Percentiles rank a stretch among this genome's conserved stretches.
Conservation (phyloP, 2,888 invertebrate species). For the Xanthia togata region DNA sequence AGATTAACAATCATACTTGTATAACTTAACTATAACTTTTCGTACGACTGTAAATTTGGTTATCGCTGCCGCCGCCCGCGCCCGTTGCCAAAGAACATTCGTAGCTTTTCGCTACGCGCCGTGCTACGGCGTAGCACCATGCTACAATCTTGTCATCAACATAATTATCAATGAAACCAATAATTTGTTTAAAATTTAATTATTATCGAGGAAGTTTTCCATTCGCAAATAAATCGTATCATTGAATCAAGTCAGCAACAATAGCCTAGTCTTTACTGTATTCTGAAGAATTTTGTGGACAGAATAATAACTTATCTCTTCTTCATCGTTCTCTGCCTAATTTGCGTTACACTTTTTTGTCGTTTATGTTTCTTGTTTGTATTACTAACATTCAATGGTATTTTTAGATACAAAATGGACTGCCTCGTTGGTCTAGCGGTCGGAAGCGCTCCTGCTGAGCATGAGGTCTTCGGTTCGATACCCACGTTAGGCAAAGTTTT, state of each 20-base stretch:
- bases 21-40: too few species aligned
- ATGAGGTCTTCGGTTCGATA: too few species aligned
- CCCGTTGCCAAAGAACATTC: neutral
- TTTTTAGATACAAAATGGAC: neutral
- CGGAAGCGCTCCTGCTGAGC: too few species aligned
- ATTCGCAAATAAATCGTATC: too few species aligned
- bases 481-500: too few species aligned
- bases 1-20: neutral
- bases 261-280: neutral
- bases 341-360: neutral
- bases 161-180: too few species aligned
- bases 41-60: neutral
- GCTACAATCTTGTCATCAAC: neutral
- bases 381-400: too few species aligned
- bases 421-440: too few species aligned
- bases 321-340: neutral
- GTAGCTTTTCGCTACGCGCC: neutral
- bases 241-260: neutral
- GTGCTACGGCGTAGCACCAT: constrained; percentile 18
- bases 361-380: neutral
- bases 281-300: neutral
- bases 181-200: too few species aligned
- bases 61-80: too few species aligned
- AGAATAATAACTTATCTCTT: neutral
- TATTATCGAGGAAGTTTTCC: neutral